Base-by-base conservation (phyloP, 2,797 vertebrate genomes). In the Podargus strigoides region DNA sequence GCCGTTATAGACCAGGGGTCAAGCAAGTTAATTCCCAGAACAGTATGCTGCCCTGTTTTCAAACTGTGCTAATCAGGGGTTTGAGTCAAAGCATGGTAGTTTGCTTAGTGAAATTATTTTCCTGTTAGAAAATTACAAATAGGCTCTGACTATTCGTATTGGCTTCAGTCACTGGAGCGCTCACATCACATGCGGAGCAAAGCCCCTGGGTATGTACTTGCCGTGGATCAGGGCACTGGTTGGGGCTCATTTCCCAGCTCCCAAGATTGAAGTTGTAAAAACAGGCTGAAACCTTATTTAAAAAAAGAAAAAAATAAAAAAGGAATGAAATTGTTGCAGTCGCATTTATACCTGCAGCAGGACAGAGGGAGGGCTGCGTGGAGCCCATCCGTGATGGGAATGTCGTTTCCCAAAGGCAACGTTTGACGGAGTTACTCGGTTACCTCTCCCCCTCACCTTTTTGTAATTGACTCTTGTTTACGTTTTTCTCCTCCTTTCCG, bases 401-500 rank as follows among this genome's bases (percentile, higher is more conserved):
- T 30, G 91, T 79, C 80, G 72, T 87, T 95, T 87, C 93, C 93
- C 85, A 28, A n/a, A 92, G 72, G 94, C 90, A 90, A 56, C 44
- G 8, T 97, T 96, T 94, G 85, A 81, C 89, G 77, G 88, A 87
- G 63, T 95, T 92, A 76, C 28, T 90, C 9, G 19, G 87, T 94
- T 95, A 94, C 96, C 63, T 94, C 90, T 90, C 85, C 74, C 79
- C 89, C 89, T 90, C 81, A 87, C 81, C 89, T 94, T 87, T 92
- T 75, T 92, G 93, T 94, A 94, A 96, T 88, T 96, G 95, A 96
- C 79, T 93, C 96, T 89, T 97, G 95, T 97, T 98, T 97, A 85
- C 95, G 90, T 96, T 96, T 92, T n/a, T 89, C 94, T 96, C 95
- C 90, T 94, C 91, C 96, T 97, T 97, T 98, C 97, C 97, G 94